Base-by-base conservation (phyloP, 1,140 invertebrate genomes). In the Drosophila kurseongensis region DNA sequence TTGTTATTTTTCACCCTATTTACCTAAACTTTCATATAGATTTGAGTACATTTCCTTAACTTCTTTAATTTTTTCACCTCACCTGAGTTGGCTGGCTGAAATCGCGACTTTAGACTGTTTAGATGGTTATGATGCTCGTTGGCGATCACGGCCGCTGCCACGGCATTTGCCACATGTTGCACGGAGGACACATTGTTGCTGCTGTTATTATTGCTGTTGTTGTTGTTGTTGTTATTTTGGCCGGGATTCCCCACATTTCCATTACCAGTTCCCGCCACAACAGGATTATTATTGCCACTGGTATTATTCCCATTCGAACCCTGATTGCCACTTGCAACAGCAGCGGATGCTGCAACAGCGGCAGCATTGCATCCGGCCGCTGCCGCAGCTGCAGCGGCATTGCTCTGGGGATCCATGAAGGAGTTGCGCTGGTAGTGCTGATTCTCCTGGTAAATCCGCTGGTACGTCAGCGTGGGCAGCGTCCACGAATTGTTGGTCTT, bases 401-500 rank as follows among this genome's bases (percentile, higher is more conserved):
- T 71, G 1, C 48, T 62, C 38, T 80, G 83, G 5, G 56, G 44
- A 38, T 88, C 85, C 84, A 89, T 88, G 29, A 90, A 92, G 45
- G 60, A 80, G 45, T 75, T 82, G 27, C 90, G 86, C 58, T 92
- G 91, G 54, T 92, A 91, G 13, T 88, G 79, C 10, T 78, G 51
- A 44, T 79, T 91, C 27, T 92, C 91, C 71, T 81, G 90, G 52
- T 92, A 92, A 51, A 91, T 75, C 18, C 91, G 67, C 48, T 89
- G 91, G 32, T 92, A 92, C 42, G 66, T 71, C 18, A 92, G 51
- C 8, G 81, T 91, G 5, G 91, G 91, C 66, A 92, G 68, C 4
- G 80, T 91, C 91, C 91, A 92, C 4, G 91, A 91, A 35, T 92
- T 92, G 74, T 92, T 92, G 6, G 89, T 91, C 48, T 90, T 91